Base-by-base conservation (phyloP, 2,113 vertebrate genomes). In the Todiramphus chloris region DNA sequence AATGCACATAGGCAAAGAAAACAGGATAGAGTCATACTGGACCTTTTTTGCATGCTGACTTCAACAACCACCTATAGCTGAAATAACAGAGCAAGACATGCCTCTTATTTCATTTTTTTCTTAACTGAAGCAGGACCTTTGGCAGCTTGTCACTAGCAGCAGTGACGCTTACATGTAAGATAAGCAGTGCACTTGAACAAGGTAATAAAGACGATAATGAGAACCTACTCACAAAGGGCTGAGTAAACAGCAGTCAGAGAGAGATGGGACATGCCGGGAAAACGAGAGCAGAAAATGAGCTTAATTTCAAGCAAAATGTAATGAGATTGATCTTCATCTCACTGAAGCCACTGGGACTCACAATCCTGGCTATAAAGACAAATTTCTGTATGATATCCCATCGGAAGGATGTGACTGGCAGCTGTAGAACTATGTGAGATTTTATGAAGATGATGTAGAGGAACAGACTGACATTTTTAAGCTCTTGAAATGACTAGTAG, bases 341-440 rank as follows among this genome's bases (percentile, higher is more conserved):
- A 80, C 41, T 85, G 68, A 79, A 93, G 51, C 37, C 43, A 58
- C 43, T 35, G 30, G 11, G 18, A 76, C 21, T 86, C 64, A 64
- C 0, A 0, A 56, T 58, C 30, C 51, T 27, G 39, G 33, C 67
- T 92, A 55, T 59, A 81, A 93, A 70, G 37, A 62, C 0, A 4
- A 76, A 44, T 91, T 89, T 84, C 44, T 48, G 58, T 56, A 51
- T 4, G 16, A 69, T 3, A 77, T 24, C 28, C 30, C 50, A 21
- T 46, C 24, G 51, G 59, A 83, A 83, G 10, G 92, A 84, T 1
- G 5, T 13, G 62, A 70, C 41, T 79, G 59, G 81, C 53, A 74
- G 56, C 44, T 69, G 73, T 30, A 75, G 41, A 66, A 80, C 9
- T 21, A 74, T 51, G 66, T 39, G 27, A 20, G n/a, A 69, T 73